Evolutionary conservation across 2,113 vertebrate species (phyloP), one percentile per base, ranked within the genome.

Genomic region (Paramisgurnus dabryanus): DNA sequence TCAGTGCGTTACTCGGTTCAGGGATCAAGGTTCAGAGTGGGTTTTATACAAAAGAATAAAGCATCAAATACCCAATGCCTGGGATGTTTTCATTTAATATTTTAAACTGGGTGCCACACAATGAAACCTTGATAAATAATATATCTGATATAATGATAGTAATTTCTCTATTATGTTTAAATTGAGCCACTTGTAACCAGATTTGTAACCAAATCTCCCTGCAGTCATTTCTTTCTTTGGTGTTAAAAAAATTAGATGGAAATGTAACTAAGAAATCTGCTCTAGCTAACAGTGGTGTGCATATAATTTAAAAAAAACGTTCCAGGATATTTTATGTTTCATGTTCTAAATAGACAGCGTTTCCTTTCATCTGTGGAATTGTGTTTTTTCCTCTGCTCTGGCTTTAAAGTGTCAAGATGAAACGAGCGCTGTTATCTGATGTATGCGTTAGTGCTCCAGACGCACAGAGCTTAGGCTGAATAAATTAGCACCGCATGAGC

Each of bases 371-470:
- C 67, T 72, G 45, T 34, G 5, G 49, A 77, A 66, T 77, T 55
- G 47, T 55, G 27, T 40, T 76, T 76, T 64, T 39, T 64, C 9
- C 41, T 34, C 18, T n/a, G 73, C 43, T 0, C 4, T 64, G 40
- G 50, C 60, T 80, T 80, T 71, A 80, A 80, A 80, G 43, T 64
- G 60, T 76, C 13, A 18, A 73, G 61, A 74, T 73, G 22, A 66
- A 74, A 67, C 63, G 22, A 66, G 63, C 2, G 71, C 65, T 13
- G 43, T 81, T 67, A 47, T 67, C 53, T 47, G 79, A 66, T 11
- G 60, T 7, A 7, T 17, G 22, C n/a, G 57, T 64, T 67, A 53
- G 78, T 60, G 55, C n/a, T 41, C 40, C 67, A 76, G 18, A 71
- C 58, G 64, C n/a, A 61, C 64, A 50, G 7, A 7, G 66, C 43